phyloP scores from a whole-genome alignment of 2,888 invertebrate species.

The Sepioteuthis lessoniana region DNA sequence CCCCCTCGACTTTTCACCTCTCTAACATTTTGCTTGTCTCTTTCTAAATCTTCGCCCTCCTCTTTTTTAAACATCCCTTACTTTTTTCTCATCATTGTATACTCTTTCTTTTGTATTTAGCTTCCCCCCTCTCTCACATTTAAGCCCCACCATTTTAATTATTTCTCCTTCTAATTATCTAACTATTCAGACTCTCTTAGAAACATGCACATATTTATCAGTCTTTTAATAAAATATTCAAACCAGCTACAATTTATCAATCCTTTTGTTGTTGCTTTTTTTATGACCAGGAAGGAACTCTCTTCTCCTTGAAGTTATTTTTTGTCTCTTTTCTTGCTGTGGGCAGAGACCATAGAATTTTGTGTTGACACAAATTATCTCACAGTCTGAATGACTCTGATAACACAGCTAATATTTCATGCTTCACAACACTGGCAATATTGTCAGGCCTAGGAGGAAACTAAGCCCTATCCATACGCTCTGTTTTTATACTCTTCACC shows the following conservation, averaged over 20 bases:
- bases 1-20: neutral
- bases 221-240: neutral
- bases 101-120: no score
- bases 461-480: neutral
- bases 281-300: constrained; percentile 33
- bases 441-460: neutral
- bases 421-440: neutral
- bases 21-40: neutral
- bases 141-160: no score
- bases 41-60: neutral
- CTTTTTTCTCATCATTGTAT: neutral
- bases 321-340: neutral
- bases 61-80: neutral
- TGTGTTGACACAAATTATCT: constrained; percentile 11
- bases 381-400: neutral
- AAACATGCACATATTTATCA: neutral
- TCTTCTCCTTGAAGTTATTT: neutral
- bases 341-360: neutral
- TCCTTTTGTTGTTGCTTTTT: no score
- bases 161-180: no score
- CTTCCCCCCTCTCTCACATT: no score
- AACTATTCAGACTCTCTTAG: no score
- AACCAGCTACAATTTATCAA: neutral
- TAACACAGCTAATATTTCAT: constrained; percentile 23
- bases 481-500: neutral